A percentile compares a stretch with the other conserved stretches of the same genome.
Evolutionary conservation across 2,113 vertebrate species (phyloP).

Genomic region (Xenus cinereus): DNA sequence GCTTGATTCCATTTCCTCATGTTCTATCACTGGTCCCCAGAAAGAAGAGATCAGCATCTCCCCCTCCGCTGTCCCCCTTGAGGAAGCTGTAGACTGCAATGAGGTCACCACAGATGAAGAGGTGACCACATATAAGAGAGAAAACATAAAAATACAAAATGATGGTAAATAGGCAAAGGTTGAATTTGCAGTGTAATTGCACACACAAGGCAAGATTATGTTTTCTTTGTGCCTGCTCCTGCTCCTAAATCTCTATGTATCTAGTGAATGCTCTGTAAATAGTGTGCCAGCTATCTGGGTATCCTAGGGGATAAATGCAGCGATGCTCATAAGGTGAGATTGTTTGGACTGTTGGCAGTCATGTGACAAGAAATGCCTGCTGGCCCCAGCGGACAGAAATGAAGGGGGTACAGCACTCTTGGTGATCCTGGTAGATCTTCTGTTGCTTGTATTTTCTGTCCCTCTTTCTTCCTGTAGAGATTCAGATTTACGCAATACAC

Average conservation of each 20-base stretch:
- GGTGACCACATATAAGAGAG: neutral
- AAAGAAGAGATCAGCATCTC: neutral
- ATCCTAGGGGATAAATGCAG: neutral
- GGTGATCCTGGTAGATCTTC: neutral
- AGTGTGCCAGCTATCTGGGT: neutral
- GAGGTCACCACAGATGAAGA: neutral
- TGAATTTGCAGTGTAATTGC: neutral
- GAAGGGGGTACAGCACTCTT: neutral
- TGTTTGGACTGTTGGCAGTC: neutral
- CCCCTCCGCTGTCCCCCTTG: rapidly evolving
- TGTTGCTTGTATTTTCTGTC: neutral
- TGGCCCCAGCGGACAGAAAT: neutral
- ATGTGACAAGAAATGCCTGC: neutral
- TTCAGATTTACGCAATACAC: neutral
- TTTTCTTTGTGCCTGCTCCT: neutral
- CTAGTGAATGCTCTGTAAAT: neutral
- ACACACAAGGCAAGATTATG: neutral
- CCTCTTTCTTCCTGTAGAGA: neutral
- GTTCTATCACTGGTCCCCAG: neutral
- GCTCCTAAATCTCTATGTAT: neutral
- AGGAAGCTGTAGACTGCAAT: neutral
- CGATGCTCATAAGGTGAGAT: neutral
- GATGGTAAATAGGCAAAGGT: neutral
- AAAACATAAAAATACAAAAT: neutral
- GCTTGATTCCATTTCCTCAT: neutral